Evolutionary conservation across 2,113 vertebrate species (phyloP).

Genomic region (Clarias gariepinus): DNA sequence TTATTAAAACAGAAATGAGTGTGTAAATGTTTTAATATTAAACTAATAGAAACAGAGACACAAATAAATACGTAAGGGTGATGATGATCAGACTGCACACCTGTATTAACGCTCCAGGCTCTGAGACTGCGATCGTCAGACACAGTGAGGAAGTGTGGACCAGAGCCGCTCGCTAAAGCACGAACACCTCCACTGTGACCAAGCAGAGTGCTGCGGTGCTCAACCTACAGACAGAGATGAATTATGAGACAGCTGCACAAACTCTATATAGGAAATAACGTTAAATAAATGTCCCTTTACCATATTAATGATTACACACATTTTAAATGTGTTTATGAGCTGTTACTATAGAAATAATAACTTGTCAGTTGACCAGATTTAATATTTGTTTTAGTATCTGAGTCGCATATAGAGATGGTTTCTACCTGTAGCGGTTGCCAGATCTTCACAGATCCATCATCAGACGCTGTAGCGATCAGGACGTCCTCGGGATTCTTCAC

Average conservation of each 20-base stretch:
- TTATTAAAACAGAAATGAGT: background rate
- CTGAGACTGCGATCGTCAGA: constrained; percentile 71
- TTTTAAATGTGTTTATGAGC: too few species aligned
- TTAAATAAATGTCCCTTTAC: too few species aligned
- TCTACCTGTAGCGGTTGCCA: constrained; percentile 75
- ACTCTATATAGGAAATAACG: background rate
- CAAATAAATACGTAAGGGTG: background rate
- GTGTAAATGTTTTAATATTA: background rate
- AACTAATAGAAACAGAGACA: background rate
- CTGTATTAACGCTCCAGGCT: constrained; percentile 60
- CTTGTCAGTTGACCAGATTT: background rate
- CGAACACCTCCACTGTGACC: constrained; percentile 67
- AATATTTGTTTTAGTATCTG: background rate
- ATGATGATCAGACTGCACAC: constrained; percentile 45
- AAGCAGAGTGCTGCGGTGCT: constrained; percentile 66
- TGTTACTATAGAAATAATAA: background rate
- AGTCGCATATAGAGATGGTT: background rate
- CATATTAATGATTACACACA: background rate
- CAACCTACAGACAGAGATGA: constrained; percentile 59
- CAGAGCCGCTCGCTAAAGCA: constrained; percentile 51
- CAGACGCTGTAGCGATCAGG: constrained; percentile 67
- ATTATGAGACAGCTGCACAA: background rate
- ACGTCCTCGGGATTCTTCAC: constrained; percentile 57
- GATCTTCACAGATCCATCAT: constrained; percentile 69
- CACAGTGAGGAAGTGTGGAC: constrained; percentile 64